These are phyloP conservation scores for Oceanodroma leucorhoa DNA, from an alignment of 2,797 vertebrate genomes.

Conservation along the genomic window DNA sequence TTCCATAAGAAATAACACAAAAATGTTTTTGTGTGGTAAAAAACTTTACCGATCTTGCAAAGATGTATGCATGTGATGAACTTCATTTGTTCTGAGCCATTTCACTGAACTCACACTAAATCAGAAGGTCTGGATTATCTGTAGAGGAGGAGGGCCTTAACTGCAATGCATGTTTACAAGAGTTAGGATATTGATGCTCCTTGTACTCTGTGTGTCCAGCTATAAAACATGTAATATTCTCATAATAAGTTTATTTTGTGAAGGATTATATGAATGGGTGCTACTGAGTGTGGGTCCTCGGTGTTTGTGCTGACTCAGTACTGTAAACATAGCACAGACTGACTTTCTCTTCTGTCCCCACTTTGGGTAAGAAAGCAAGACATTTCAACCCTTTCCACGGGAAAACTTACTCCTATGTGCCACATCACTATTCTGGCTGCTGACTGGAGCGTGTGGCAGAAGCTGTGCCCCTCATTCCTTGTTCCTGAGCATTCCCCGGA, in stretches of 20 bases:
- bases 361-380: background rate
- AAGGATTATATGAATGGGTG: background rate
- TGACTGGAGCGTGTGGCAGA: background rate
- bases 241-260: background rate
- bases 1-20: background rate
- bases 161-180: background rate
- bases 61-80: background rate
- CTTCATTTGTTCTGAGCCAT: background rate
- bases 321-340: background rate
- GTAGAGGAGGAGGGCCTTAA: background rate
- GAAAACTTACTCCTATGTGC: background rate
- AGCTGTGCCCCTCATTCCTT: background rate
- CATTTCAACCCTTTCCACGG: background rate
- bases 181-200: background rate
- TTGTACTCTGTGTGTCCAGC: background rate
- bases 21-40: background rate
- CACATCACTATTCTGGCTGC: background rate
- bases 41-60: background rate
- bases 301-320: background rate
- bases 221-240: background rate
- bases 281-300: background rate
- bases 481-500: background rate
- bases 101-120: background rate
- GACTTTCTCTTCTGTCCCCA: background rate
- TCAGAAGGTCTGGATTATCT: background rate